These are phyloP conservation scores for Odocoileus hemionus DNA, from an alignment of 2,113 vertebrate genomes.

Conservation along the genomic window DNA sequence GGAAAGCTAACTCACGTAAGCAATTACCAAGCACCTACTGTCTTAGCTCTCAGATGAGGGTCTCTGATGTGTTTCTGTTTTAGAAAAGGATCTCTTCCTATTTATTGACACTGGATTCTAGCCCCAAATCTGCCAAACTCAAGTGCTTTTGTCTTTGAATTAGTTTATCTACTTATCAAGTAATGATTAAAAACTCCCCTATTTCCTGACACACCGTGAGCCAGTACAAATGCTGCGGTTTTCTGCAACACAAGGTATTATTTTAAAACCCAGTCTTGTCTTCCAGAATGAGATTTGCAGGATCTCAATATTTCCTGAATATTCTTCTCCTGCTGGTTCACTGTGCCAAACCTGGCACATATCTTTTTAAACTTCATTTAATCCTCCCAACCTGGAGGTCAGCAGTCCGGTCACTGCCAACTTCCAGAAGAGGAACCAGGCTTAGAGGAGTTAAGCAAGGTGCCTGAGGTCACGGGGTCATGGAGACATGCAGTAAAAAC, in stretches of 20 bases:
- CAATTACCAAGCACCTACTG: accelerated
- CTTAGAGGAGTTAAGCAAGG: neutral
- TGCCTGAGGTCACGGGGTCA: neutral
- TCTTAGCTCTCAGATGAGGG: neutral
- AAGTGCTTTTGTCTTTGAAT: neutral
- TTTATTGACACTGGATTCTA: neutral
- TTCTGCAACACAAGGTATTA: neutral
- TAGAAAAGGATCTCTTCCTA: neutral
- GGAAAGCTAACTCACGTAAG: neutral
- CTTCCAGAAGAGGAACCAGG: neutral
- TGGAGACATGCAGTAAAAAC: neutral
- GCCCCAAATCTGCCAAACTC: neutral
- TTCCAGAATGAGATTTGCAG: neutral
- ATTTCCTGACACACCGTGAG: neutral
- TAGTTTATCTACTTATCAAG: neutral
- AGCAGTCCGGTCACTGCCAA: no score
- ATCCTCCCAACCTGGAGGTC: neutral
- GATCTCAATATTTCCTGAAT: neutral
- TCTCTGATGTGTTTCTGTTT: neutral
- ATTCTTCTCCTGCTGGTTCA: neutral
- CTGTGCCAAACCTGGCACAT: neutral
- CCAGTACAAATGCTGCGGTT: neutral
- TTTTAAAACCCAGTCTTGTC: neutral
- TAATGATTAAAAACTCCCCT: neutral
- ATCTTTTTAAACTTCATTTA: neutral